These are phyloP conservation scores for Hemicordylus capensis DNA, from an alignment of 2,113 vertebrate genomes.

Conservation along the genomic window DNA sequence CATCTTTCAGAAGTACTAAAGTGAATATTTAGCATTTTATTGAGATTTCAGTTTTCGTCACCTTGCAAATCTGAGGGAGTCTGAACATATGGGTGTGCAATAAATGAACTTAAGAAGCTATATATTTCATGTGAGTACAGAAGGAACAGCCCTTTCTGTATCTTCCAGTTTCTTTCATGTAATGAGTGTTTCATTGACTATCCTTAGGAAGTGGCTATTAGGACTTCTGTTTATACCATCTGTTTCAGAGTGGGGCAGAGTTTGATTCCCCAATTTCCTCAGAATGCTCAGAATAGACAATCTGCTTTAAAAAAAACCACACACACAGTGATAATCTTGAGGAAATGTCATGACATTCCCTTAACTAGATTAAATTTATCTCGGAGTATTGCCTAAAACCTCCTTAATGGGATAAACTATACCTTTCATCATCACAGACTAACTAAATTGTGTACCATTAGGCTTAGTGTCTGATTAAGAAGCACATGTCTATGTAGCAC, in stretches of 20 bases:
- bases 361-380: slow-evolving; percentile 6
- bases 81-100: neutral
- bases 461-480: slow-evolving; percentile 11
- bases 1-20: neutral
- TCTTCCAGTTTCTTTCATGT: neutral
- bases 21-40: neutral
- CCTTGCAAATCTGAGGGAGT: neutral
- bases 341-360: slow-evolving; percentile 1
- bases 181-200: neutral
- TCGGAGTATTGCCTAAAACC: slow-evolving; percentile 31
- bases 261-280: neutral
- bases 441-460: neutral
- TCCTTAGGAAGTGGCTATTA: neutral
- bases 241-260: neutral
- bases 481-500: accelerated
- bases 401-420: slow-evolving; percentile 29
- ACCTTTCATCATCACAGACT: slow-evolving; percentile 28
- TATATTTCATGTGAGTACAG: neutral
- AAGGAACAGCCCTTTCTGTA: neutral
- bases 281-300: neutral
- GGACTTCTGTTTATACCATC: neutral
- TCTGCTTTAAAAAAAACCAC: neutral
- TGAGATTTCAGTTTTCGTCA: neutral
- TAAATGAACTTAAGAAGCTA: neutral
- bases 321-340: neutral